Percentiles rank a stretch among this genome's conserved stretches.
phyloP scores from a whole-genome alignment of 2,113 vertebrate genomes.

The Tetraodon nigroviridis region DNA sequence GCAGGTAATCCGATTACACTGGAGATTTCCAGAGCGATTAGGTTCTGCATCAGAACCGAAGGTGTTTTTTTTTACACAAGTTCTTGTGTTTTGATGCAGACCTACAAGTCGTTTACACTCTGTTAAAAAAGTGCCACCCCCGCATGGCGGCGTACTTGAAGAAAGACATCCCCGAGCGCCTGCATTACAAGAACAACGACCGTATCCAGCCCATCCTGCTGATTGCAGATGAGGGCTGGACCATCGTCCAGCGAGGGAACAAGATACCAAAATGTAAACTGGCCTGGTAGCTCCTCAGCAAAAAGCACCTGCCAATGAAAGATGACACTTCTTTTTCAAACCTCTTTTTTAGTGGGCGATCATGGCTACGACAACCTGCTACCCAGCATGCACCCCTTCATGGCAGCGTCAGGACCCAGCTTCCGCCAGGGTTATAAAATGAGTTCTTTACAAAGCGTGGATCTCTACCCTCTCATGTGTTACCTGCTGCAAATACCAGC shows the following conservation, averaged over 20 bases:
- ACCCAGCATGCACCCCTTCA: conserved; percentile 92
- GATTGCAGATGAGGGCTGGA: conserved; percentile 95
- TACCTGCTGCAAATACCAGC: conserved; percentile 79
- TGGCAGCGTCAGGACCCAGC: conserved; percentile 84
- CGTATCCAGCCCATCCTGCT: conserved; percentile 87
- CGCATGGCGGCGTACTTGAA: conserved; percentile 88
- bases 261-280: conserved; percentile 68
- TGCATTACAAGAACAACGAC: conserved; percentile 83
- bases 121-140: conserved; percentile 73
- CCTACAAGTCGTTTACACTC: conserved; percentile 15
- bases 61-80: too few relatives aligned
- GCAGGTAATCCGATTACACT: conserved; percentile 58
- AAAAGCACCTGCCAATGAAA: too few relatives aligned
- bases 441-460: conserved; percentile 75
- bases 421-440: conserved; percentile 78
- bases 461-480: conserved; percentile 96
- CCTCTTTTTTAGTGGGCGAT: conserved; percentile 81
- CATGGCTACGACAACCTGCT: conserved; percentile 92
- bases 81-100: conserved; percentile 25
- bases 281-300: too few relatives aligned
- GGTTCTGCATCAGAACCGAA: too few relatives aligned
- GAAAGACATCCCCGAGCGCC: conserved; percentile 81
- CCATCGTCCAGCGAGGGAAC: conserved; percentile 77
- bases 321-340: too few relatives aligned
- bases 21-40: too few relatives aligned